A percentile compares a stretch with the other conserved stretches of the same genome.
phyloP scores from a whole-genome alignment of 2,888 invertebrate genomes.

The Autographa pulchrina region DNA sequence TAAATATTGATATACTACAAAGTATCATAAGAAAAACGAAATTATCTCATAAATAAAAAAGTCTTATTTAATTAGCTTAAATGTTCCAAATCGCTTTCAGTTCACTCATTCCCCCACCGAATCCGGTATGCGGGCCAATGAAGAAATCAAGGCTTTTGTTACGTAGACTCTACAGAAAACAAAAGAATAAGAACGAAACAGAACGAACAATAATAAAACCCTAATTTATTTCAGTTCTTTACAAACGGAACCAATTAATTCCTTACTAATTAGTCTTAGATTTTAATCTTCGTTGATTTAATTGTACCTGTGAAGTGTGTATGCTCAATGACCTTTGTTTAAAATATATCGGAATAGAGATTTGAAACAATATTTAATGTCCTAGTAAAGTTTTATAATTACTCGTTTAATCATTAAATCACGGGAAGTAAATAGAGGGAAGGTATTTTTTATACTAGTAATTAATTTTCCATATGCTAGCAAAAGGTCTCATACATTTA shows the following conservation, averaged over 20 bases:
- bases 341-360: background rate
- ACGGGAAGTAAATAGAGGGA: no score
- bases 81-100: conserved; percentile 11
- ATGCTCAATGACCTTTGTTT: conserved; percentile 21
- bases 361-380: no score
- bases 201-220: conserved; percentile 45
- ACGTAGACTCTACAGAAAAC: conserved; percentile 32
- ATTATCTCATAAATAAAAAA: no score
- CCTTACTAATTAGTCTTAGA: conserved; percentile 53
- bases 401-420: no score
- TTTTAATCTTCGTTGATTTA: conserved; percentile 51
- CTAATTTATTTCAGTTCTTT: conserved; percentile 53
- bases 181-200: conserved; percentile 26
- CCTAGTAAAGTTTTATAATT: no score
- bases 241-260: conserved; percentile 47
- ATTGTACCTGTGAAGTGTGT: conserved; percentile 37
- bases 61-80: background rate
- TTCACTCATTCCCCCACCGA: conserved; percentile 13
- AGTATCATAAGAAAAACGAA: no score
- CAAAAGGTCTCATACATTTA: no score
- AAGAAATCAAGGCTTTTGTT: conserved; percentile 57
- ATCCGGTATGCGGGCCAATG: conserved; percentile 45
- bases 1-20: no score
- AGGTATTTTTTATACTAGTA: no score
- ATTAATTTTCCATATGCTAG: no score